These are phyloP conservation scores for Neoitamus cyanurus DNA, from an alignment of 2,888 invertebrate genomes.

Conservation along the genomic window DNA sequence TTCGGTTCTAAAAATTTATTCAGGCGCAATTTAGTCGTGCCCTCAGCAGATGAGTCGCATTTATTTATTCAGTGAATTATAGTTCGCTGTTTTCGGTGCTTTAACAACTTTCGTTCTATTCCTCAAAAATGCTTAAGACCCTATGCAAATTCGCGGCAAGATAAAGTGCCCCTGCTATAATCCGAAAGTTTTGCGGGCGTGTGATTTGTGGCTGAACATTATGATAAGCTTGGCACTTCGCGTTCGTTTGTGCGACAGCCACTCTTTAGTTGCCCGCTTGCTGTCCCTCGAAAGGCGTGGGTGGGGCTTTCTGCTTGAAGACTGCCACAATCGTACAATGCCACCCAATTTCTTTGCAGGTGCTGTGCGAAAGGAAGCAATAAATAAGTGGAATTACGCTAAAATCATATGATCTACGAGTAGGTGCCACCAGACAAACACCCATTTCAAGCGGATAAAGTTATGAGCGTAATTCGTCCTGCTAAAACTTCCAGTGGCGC, in stretches of 20 bases:
- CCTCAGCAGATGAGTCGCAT: slow-evolving; percentile 17
- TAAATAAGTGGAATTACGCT: background rate
- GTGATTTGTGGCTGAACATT: slow-evolving; percentile 4
- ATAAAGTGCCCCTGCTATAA: slow-evolving; percentile 15
- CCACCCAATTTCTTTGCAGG: background rate
- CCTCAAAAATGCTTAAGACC: background rate
- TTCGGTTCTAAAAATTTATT: background rate
- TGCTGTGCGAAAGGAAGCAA: background rate
- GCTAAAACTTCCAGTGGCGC: background rate
- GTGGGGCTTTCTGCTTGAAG: background rate
- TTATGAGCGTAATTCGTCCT: background rate
- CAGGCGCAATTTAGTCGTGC: slow-evolving; percentile 18
- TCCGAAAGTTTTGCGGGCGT: background rate
- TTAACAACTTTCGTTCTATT: slow-evolving; percentile 23
- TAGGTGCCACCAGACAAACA: background rate
- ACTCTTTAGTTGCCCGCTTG: background rate
- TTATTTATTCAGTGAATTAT: slow-evolving; percentile 25
- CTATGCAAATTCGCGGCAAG: background rate
- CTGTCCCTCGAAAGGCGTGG: background rate
- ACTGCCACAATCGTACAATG: background rate
- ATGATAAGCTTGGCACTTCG: slow-evolving; percentile 26
- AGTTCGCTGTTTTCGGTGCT: slow-evolving; percentile 12
- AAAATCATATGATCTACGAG: background rate
- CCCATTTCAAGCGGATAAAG: background rate
- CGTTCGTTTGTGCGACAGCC: slow-evolving; percentile 12